A percentile compares a stretch with the other conserved stretches of the same genome.
Conservation (phyloP, 1,140 invertebrate species). For the Cheumatopsyche charites region DNA sequence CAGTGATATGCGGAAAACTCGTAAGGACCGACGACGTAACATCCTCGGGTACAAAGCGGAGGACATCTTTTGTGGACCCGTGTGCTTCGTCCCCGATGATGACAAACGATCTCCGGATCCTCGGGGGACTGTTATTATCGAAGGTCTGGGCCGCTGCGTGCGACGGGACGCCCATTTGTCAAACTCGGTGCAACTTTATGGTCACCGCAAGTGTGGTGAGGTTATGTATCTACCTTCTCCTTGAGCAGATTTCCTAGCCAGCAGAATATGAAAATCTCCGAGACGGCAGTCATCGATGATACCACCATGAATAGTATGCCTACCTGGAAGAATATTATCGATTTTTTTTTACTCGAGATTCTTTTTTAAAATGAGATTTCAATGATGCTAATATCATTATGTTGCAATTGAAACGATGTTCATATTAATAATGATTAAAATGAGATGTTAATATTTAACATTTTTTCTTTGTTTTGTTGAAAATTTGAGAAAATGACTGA, state of each 20-base stretch:
- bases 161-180: constrained; percentile 13
- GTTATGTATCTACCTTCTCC: constrained; percentile 5
- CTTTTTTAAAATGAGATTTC: too few relatives aligned
- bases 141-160: constrained; percentile 22
- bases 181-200: neutral
- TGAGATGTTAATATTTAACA: too few relatives aligned
- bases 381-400: too few relatives aligned
- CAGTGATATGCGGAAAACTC: neutral
- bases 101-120: constrained; percentile 20
- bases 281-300: constrained; percentile 10
- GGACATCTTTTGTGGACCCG: constrained; percentile 15
- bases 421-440: too few relatives aligned
- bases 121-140: constrained; percentile 13
- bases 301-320: neutral
- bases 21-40: neutral
- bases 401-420: too few relatives aligned
- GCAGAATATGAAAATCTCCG: constrained; percentile 27
- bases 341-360: too few relatives aligned
- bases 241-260: constrained; percentile 13
- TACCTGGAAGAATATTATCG: constrained; percentile 14
- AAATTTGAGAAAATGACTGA: too few relatives aligned
- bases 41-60: constrained; percentile 1
- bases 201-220: neutral
- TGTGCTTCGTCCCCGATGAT: neutral
- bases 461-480: too few relatives aligned